Base-by-base conservation (phyloP, 2,888 invertebrate species). In the Cantharis lateralis region DNA sequence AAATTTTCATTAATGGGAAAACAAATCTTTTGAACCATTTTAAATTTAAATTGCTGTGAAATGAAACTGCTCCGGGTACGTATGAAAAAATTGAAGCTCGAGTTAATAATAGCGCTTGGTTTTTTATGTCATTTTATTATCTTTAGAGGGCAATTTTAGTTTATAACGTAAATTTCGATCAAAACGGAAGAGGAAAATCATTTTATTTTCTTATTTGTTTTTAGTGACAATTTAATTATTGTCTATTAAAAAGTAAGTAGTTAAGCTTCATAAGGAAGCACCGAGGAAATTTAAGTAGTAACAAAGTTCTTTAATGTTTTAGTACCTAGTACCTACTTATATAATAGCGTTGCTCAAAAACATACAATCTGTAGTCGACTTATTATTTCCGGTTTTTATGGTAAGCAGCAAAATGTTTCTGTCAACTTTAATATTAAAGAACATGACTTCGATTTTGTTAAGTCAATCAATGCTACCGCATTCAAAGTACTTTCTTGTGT, bases 31-130 rank as follows among this genome's bases (percentile, higher is more conserved):
- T 68, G 18, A 69, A 20, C 62, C 62, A 62, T 68, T 73, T 72
- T 62, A 26, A 73, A 73, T 68, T 73, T 69, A 73, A 73, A 73
- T 73, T 69, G 69, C 73, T 73, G 73, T 73, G 73, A 73, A 73
- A 73, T 73, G 66, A 68, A 73, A 73, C 73, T 73, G 68, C 18
- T 62, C 68, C 68, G n/a, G 61, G 32, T 16, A 66, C 16, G 26
- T 69, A 69, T 15, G 68, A 26, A 66, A 66, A 66, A 66, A 66
- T 20, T 66, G 64, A 66, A 66, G 64, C 64, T 24, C 64, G 18
- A 66, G 64, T 66, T 71, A 28, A 20, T 66, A 48, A 66, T 66
- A 24, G 18, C 66, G 66, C 15, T 72, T 64, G 68, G 66, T 61
- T 48, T 62, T 13, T 68, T 66, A 20, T 13, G 61, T 20, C 64